Evolutionary conservation across 1,140 invertebrate genomes (phyloP).

Genomic region (Bradynema listronoti): DNA sequence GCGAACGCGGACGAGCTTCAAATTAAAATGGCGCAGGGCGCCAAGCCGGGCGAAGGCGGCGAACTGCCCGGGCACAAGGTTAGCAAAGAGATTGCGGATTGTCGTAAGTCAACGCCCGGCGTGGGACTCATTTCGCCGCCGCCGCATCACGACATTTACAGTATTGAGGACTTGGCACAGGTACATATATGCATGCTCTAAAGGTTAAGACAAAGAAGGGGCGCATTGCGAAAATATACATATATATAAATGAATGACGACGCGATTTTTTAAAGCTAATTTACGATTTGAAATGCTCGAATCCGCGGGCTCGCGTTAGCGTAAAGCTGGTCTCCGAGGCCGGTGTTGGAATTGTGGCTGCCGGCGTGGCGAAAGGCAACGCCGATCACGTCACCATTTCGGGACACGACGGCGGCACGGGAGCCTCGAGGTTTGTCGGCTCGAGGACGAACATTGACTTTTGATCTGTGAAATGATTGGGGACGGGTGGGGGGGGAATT

Average conservation of each 20-base stretch:
- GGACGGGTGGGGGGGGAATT: too few relatives aligned
- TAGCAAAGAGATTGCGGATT: constrained; percentile 85
- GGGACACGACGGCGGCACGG: constrained; percentile 95
- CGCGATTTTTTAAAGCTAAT: constrained; percentile 65
- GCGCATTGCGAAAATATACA: neutral
- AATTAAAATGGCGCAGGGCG: constrained; percentile 98
- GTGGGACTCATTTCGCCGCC: constrained; percentile 97
- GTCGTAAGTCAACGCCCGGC: constrained; percentile 86
- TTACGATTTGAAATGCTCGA: constrained; percentile 94
- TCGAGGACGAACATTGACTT: constrained; percentile 19
- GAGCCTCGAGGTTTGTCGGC: constrained; percentile 63
- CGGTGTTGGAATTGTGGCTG: constrained; percentile 92
- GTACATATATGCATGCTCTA: constrained; percentile 11
- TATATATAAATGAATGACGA: neutral
- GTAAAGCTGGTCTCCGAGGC: constrained; percentile 97
- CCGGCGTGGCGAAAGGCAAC: constrained; percentile 95
- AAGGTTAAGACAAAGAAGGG: too few relatives aligned
- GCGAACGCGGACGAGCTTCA: constrained; percentile 91
- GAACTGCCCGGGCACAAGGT: constrained; percentile 83
- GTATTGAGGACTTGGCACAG: constrained; percentile 95
- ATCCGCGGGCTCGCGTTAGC: constrained; percentile 86
- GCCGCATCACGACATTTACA: constrained; percentile 98
- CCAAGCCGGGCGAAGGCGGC: constrained; percentile 89
- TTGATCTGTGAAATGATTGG: too few relatives aligned
- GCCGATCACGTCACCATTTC: constrained; percentile 96